Percentiles rank a stretch among this genome's conserved stretches.
These are phyloP conservation scores for Bombus breviceps DNA, from an alignment of 1,140 invertebrate species.

Conservation along the genomic window DNA sequence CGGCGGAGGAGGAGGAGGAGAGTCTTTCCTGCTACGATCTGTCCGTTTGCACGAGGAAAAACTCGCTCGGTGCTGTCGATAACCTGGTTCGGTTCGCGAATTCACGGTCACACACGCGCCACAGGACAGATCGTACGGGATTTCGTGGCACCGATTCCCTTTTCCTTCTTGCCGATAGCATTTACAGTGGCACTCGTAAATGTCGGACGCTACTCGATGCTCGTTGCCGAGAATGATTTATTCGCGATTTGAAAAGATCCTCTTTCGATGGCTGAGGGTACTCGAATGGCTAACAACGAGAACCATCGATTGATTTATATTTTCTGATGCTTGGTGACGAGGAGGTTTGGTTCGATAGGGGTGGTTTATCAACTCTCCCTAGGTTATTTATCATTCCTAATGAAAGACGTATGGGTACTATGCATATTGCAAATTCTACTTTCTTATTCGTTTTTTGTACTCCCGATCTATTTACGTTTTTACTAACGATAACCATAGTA, in stretches of 20 bases:
- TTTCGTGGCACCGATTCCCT: not conserved
- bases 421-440: too few species aligned
- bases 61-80: slow-evolving; percentile 50
- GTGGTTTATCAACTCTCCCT: not conserved
- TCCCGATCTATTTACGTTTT: not conserved
- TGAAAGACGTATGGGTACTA: too few species aligned
- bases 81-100: slow-evolving; percentile 43
- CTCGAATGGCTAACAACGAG: not conserved
- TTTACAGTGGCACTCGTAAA: too few species aligned
- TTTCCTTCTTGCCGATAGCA: not conserved
- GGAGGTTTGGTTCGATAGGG: not conserved
- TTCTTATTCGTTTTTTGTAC: too few species aligned
- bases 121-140: not conserved
- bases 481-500: not conserved
- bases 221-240: not conserved
- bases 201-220: not conserved
- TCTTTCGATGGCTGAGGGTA: not conserved
- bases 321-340: not conserved
- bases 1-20: too few species aligned
- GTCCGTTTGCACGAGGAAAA: not conserved
- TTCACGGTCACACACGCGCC: slow-evolving; percentile 43
- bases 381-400: not conserved
- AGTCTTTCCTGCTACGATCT: not conserved
- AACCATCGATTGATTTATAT: not conserved
- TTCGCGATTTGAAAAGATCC: not conserved